Evolutionary conservation across 2,888 invertebrate species (phyloP), one percentile per base, ranked within the genome.

Genomic region (Coelinius sp.): DNA sequence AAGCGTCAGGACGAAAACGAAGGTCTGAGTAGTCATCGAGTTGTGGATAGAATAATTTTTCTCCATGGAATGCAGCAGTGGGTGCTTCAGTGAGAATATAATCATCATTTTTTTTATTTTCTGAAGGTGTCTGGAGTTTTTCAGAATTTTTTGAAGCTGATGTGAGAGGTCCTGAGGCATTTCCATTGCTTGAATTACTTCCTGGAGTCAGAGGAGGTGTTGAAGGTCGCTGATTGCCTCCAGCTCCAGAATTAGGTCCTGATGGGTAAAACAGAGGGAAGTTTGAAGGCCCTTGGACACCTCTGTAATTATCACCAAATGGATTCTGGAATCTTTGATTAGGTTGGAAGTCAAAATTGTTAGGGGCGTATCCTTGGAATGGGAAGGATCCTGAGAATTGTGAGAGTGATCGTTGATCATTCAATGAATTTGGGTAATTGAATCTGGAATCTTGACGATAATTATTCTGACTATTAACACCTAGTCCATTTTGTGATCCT

Each of bases 11-110:
- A 3, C 73, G 76, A 35, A 76, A 74, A 46, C 76, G 70, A 6
- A 77, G 38, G 53, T 79, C 79, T 8, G 76, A 75, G 73, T 79
- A 77, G 66, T 77, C 75, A n/a, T 76, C 72, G 20, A 71, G 72
- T 20, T 71, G 68, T 3, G 79, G 78, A 25, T 73, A 69, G 49
- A 78, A 73, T 2, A 79, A 49, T 46, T 73, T 75, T n/a, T 71
- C 72, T 27, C 69, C 70, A 7, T 71, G 73, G 38, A 74, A 68
- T 56, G 73, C 35, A 46, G 70, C 64, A 71, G 69, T 56, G 4
- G 75, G 73, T 25, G 49, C 46, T n/a, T 68, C 49, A 24, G 66
- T 49, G 1, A 66, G 20, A n/a, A 38, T 22, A 12, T 41, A 2
- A 7, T 44, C 38, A 27, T n/a, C 8, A 49, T 22, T 35, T 20